phyloP scores from a whole-genome alignment of 2,888 invertebrate genomes.

The Drosophila heteroneura region DNA sequence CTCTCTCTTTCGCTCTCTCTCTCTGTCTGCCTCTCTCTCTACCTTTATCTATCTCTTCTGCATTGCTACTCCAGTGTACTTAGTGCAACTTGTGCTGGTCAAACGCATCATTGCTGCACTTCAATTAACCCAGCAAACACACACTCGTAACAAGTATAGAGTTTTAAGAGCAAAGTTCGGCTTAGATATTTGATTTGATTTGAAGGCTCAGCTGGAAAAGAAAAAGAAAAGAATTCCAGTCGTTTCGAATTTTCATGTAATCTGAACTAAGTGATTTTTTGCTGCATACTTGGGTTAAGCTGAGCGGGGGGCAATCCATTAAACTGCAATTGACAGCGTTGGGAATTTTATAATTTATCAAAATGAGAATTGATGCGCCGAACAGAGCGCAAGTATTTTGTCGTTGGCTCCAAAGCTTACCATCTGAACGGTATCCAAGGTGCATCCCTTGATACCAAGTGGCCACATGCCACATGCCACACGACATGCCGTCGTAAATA shows the following conservation, averaged over 20 bases:
- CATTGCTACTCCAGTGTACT: neutral
- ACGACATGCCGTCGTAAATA: slow-evolving; percentile 78
- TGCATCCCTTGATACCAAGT: slow-evolving; percentile 47
- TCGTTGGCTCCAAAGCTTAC: slow-evolving; percentile 32
- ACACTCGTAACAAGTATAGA: neutral
- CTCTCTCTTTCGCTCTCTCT: neutral
- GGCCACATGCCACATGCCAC: slow-evolving; percentile 67
- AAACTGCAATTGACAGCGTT: slow-evolving; percentile 41
- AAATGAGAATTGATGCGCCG: slow-evolving; percentile 78
- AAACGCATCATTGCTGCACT: slow-evolving; percentile 33
- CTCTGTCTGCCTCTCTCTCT: neutral
- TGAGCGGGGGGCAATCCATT: slow-evolving; percentile 50
- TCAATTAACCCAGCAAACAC: slow-evolving; percentile 19
- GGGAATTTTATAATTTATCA: slow-evolving; percentile 79
- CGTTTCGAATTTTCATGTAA: neutral
- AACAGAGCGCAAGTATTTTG: slow-evolving; percentile 42
- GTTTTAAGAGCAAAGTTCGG: neutral
- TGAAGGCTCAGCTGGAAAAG: neutral
- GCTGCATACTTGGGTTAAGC: slow-evolving; percentile 24
- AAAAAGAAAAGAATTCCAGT: neutral
- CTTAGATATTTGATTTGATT: neutral
- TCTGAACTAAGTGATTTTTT: neutral
- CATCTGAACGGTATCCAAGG: slow-evolving; percentile 32
- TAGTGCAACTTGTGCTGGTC: slow-evolving; percentile 17
- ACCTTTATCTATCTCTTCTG: neutral